These are phyloP conservation scores for Manacus vitellinus DNA, from an alignment of 2,113 vertebrate species.

Conservation along the genomic window DNA sequence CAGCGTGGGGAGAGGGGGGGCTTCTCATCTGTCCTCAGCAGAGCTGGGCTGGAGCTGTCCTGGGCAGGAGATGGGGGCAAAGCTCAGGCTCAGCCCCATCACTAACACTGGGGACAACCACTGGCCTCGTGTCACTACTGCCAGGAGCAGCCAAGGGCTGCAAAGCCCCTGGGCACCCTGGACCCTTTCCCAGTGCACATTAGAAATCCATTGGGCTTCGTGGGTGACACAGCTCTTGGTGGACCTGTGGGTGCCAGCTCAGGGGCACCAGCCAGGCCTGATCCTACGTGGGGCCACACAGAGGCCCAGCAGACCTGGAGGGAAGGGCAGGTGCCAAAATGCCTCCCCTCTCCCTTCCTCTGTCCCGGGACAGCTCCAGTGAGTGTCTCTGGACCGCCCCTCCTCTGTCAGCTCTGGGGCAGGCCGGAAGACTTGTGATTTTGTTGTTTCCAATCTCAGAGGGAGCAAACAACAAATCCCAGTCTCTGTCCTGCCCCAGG, in stretches of 20 bases:
- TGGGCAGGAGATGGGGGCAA: neutral
- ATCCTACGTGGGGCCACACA: fast-evolving
- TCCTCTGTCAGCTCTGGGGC: neutral
- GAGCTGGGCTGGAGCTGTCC: neutral
- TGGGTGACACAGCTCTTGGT: neutral
- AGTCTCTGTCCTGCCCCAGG: neutral
- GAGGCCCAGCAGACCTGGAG: neutral
- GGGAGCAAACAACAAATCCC: slow-evolving; percentile 8
- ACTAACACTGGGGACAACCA: neutral
- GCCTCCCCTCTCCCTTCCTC: neutral
- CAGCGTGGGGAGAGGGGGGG: fast-evolving
- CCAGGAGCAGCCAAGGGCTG: neutral
- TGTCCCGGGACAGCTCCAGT: neutral
- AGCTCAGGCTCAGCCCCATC: neutral
- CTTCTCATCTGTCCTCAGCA: neutral
- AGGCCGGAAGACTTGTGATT: slow-evolving; percentile 27
- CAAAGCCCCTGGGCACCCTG: neutral
- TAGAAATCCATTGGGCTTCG: fast-evolving
- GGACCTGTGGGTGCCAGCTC: neutral
- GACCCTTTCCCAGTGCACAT: neutral
- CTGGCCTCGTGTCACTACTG: neutral
- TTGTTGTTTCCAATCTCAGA: neutral
- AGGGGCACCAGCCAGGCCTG: neutral
- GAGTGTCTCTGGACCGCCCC: no score
- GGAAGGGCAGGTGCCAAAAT: neutral